These are phyloP conservation scores for Dendrophyllia cribrosa DNA, from an alignment of 64 coral and sea anemone species.

Conservation along the genomic window DNA sequence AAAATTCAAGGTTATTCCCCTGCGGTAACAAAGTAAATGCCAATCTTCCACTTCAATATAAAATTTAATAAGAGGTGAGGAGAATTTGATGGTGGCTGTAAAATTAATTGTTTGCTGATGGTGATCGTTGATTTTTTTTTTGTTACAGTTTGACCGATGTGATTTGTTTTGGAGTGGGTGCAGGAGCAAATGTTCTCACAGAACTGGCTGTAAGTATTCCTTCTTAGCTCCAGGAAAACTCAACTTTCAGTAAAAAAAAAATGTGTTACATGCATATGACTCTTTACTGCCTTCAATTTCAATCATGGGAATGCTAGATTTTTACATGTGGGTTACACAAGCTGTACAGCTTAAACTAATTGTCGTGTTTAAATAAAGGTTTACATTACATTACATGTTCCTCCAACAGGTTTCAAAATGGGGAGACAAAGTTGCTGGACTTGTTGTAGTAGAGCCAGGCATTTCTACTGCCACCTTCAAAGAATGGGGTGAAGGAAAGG, in stretches of 20 bases:
- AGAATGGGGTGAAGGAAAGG: constrained; percentile 95
- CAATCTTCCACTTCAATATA: no score
- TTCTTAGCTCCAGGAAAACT: not conserved
- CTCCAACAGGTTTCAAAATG: constrained; percentile 74
- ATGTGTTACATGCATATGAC: not conserved
- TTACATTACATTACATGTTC: not conserved
- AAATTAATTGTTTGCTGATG: not conserved
- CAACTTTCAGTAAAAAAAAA: not conserved
- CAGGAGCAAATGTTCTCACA: constrained; percentile 95
- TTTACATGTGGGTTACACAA: no score
- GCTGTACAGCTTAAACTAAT: no score
- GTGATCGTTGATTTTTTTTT: not conserved
- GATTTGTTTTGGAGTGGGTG: constrained; percentile 95
- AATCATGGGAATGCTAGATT: no score
- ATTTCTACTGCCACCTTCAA: constrained; percentile 82
- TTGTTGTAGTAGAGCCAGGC: constrained; percentile 91
- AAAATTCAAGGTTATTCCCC: no score
- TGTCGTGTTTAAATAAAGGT: no score
- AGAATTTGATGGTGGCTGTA: not conserved
- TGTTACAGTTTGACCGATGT: constrained; percentile 86
- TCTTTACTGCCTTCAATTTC: no score
- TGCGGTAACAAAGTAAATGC: no score
- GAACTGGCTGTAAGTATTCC: constrained; percentile 90
- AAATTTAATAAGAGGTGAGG: no score
- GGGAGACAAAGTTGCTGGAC: constrained; percentile 82